Base-by-base conservation (phyloP, 2,888 invertebrate species). In the Cotesia congregata region DNA sequence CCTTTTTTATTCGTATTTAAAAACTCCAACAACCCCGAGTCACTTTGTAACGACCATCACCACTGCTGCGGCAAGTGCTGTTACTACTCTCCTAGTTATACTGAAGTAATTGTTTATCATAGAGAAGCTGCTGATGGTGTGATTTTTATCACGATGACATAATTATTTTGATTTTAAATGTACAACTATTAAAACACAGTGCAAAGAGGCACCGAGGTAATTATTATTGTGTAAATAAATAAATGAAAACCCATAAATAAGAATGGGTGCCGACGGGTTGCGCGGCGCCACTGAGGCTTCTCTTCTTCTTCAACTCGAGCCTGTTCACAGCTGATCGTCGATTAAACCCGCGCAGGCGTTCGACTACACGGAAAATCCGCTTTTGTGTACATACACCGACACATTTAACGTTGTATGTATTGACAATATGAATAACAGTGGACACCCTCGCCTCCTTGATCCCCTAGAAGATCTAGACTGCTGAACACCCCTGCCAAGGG, bases 291-390 rank as follows among this genome's bases (percentile, higher is more conserved):
- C 83, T 82, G 82, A 82, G 30, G 74, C 80, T 83, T 78, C 78
- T 75, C 79, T 76, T 77, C 75, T 74, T 80, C 67, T 64, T 77
- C 74, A 12, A 41, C 75, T 81, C 81, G 84, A 84, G 79, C 86
- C 7, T 50, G 50, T 50, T 4, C 50, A 50, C 88, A 88, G 88
- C 88, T 88, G 88, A 88, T 88, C 88, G 87, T 88, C 87, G 86
- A 83, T 82, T 82, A 82, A 83, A 82, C 83, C 80, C 86, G 88
- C 87, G 88, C 88, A 88, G 80, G 88, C 88, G 88, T 87, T 30
- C 30, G 3, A 3, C 30, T 30, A 30, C 83, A 79, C 79, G 83
- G 41, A 68, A 61, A 65, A 67, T 80, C 83, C 82, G 17, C 40
- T 12, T 50, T 40, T 30, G 61, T 70, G 59, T 73, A 50, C 38